phyloP scores from a whole-genome alignment of 2,797 vertebrate species.

The Coreius guichenoti region DNA sequence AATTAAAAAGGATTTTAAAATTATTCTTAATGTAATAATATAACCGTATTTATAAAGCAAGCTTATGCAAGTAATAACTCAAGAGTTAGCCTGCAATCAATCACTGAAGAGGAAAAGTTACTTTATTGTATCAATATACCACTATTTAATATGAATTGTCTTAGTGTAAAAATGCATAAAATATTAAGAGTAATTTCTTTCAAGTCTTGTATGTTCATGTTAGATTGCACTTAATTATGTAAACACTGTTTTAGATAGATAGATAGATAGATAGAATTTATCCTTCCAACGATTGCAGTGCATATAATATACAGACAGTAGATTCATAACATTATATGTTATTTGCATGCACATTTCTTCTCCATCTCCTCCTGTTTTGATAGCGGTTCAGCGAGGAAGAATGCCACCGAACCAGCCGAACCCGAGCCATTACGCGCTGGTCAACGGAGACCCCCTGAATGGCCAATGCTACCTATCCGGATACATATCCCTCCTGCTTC shows the following conservation, averaged over 20 bases:
- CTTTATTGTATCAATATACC: background rate
- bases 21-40: background rate
- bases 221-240: background rate
- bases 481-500: conserved; percentile 95
- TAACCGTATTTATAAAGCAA: background rate
- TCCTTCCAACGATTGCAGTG: background rate
- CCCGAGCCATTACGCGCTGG: conserved; percentile 92
- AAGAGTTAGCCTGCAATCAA: background rate
- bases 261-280: background rate
- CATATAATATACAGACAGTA: background rate
- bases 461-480: conserved; percentile 96
- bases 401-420: conserved; percentile 91
- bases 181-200: background rate
- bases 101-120: background rate
- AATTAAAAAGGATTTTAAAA: background rate
- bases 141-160: background rate
- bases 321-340: background rate
- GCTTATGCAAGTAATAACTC: background rate
- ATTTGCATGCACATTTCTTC: conserved; percentile 48
- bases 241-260: background rate
- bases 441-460: conserved; percentile 92
- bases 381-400: conserved; percentile 95
- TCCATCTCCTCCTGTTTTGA: conserved; percentile 75
- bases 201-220: background rate
- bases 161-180: background rate